Percentiles rank a stretch among this genome's conserved stretches.
phyloP scores from a whole-genome alignment of 2,113 vertebrate genomes.

The Cariama cristata region DNA sequence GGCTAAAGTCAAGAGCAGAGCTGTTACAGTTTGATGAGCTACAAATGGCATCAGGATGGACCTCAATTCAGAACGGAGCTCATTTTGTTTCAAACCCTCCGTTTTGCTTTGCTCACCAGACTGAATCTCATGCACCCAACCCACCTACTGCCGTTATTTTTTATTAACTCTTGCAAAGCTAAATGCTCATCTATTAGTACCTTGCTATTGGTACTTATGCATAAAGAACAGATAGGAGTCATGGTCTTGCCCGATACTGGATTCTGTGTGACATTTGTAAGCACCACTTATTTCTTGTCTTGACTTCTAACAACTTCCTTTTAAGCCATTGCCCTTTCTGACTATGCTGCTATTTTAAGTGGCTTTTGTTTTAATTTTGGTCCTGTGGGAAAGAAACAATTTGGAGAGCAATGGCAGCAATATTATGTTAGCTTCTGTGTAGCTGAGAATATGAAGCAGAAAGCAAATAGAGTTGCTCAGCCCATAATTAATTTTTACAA shows the following conservation, averaged over 20 bases:
- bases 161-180: neutral
- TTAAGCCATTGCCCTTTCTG: neutral
- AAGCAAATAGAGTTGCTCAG: neutral
- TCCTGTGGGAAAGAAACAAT: neutral
- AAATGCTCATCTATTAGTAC: neutral
- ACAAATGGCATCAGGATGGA: neutral
- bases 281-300: neutral
- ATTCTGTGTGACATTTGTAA: neutral
- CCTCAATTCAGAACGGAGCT: neutral
- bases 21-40: neutral
- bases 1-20: neutral
- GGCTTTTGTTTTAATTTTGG: neutral
- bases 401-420: neutral
- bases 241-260: neutral
- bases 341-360: neutral
- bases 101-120: neutral
- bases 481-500: conserved; percentile 7
- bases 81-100: neutral
- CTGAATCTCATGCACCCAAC: neutral
- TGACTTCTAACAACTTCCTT: neutral
- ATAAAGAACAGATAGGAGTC: neutral
- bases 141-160: neutral
- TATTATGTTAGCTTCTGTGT: neutral
- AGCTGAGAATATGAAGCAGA: neutral
- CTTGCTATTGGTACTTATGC: neutral